Evolutionary conservation across 2,797 vertebrate species (phyloP), one percentile per base, ranked within the genome.

Genomic region (Setipinna tenuifilis): DNA sequence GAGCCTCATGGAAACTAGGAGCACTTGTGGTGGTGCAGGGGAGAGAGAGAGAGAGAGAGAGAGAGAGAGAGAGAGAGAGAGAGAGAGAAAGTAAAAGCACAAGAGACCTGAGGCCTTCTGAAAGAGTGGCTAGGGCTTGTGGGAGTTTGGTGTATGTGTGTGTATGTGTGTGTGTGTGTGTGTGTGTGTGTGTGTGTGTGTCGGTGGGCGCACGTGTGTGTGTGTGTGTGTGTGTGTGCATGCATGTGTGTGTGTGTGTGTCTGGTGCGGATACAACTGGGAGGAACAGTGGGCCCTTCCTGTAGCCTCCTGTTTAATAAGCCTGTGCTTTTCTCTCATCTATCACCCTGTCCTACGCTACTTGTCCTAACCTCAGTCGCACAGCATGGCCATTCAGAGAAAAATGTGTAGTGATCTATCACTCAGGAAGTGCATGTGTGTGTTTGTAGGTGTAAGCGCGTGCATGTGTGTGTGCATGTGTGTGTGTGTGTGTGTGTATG

Each of bases 401-500:
- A 71, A 71, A 71, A 71, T 71, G 65, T 71, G 65, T 71, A 71
- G 65, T 71, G 65, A 71, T 71, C 65, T 71, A 71, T 71, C 65
- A 71, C 65, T 71, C 65, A 71, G 65, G 65, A 71, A 71, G 65
- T 71, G 16, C 6, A 4, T 35, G 65, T 35, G 28, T 88, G 23
- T 85, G 87, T 83, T 84, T 82, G 83, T 92, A 91, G 91, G 93
- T 93, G 91, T 92, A 90, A 85, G 85, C 84, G 85, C 57, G 89
- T 90, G 88, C 81, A n/a, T 82, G 75, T 21, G 57, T 59, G 57
- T 59, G 16, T 59, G 57, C 19, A 19, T 21, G 57, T 59, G 57
- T 59, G 17, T 1, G 57, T 21, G 57, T 21, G 57, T 21, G 57
- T 58, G 57, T 58, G 57, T 58, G 57, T 58, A 16, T 19, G 57